Conservation (phyloP, 64 coral and sea anemone species). For the Pachyseris speciosa region DNA sequence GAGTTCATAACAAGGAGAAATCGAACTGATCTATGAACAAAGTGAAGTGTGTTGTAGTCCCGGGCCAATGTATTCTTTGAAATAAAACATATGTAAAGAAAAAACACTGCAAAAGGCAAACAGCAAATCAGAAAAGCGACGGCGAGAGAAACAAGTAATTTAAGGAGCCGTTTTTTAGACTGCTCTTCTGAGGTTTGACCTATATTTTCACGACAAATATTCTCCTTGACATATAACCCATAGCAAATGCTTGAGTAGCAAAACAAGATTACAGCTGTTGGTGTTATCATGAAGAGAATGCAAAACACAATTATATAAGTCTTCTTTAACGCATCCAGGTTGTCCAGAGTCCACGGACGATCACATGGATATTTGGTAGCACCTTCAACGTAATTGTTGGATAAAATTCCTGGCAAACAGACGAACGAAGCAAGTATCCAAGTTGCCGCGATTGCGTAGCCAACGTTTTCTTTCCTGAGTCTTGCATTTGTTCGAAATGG, state of each 20-base stretch:
- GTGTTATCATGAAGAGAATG: neutral
- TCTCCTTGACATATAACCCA: neutral
- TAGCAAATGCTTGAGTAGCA: too few relatives aligned
- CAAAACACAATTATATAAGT: neutral
- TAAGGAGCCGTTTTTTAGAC: neutral
- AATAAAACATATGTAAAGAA: neutral
- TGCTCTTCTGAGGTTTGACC: neutral
- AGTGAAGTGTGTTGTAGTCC: neutral
- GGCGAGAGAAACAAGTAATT: too few relatives aligned
- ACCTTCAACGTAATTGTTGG: neutral
- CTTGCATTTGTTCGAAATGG: slow-evolving; percentile 16
- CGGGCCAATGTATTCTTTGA: neutral
- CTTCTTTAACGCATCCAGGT: neutral
- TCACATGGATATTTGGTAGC: neutral
- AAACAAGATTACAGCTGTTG: neutral
- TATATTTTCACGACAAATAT: neutral
- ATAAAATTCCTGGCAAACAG: slow-evolving; percentile 13
- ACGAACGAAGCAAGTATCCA: neutral
- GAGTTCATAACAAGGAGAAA: too few relatives aligned
- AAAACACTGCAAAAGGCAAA: neutral
- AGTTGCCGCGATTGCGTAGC: neutral
- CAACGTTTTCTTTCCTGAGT: slow-evolving; percentile 1
- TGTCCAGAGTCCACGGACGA: slow-evolving; percentile 14
- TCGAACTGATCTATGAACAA: neutral
- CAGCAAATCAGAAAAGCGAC: slow-evolving; percentile 1